phyloP scores from a whole-genome alignment of 2,888 invertebrate species.

The Aproaerema taeniolella region DNA sequence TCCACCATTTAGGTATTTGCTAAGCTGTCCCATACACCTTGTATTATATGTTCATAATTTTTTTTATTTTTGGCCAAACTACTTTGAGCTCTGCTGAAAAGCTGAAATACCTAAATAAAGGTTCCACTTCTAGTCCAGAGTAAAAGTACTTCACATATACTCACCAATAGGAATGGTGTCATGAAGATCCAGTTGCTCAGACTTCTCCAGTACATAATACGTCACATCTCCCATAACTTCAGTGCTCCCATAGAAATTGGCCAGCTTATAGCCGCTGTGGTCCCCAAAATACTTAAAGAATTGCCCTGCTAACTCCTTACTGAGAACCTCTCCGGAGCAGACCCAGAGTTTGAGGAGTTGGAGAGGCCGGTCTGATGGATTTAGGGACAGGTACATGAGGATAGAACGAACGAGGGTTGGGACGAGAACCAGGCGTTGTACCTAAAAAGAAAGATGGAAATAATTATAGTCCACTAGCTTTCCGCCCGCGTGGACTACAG shows the following conservation, averaged over 20 bases:
- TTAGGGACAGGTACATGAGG: slow-evolving; percentile 83
- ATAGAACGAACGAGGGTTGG: slow-evolving; percentile 89
- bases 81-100: too few species aligned
- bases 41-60: too few species aligned
- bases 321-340: slow-evolving; percentile 91
- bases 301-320: slow-evolving; percentile 81
- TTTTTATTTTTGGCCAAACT: too few species aligned
- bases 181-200: slow-evolving; percentile 77
- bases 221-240: slow-evolving; percentile 96
- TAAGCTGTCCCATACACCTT: too few species aligned
- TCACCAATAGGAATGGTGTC: slow-evolving; percentile 90
- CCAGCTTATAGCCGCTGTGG: slow-evolving; percentile 79
- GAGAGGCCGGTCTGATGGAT: slow-evolving; percentile 74
- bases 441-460: too few species aligned
- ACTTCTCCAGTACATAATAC: slow-evolving; percentile 81
- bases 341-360: slow-evolving; percentile 85
- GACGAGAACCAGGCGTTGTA: slow-evolving; percentile 89
- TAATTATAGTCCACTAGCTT: too few species aligned
- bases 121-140: too few species aligned
- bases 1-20: too few species aligned
- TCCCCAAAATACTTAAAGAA: slow-evolving; percentile 87
- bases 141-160: too few species aligned
- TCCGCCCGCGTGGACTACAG: too few species aligned
- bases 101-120: too few species aligned
- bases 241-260: slow-evolving; percentile 94